Percentiles rank a stretch among this genome's conserved stretches.
phyloP scores from a whole-genome alignment of 1,140 invertebrate genomes.

The Drosophila kepulauana region DNA sequence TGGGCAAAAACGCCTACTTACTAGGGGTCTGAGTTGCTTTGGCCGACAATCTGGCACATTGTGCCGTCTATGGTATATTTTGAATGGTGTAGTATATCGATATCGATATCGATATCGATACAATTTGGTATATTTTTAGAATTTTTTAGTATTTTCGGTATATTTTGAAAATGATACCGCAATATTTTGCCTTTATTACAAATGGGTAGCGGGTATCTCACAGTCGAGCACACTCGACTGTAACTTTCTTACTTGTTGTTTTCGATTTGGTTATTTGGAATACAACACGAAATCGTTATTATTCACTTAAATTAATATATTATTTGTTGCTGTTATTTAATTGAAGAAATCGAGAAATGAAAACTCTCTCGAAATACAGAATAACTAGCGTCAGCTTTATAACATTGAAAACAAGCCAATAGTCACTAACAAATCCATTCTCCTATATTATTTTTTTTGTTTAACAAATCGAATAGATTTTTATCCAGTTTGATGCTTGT shows the following conservation, averaged over 20 bases:
- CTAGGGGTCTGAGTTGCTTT: no score
- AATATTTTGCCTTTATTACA: slow-evolving; percentile 45
- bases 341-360: slow-evolving; percentile 24
- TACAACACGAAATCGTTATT: slow-evolving; percentile 50
- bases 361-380: slow-evolving; percentile 35
- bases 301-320: slow-evolving; percentile 43
- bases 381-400: slow-evolving; percentile 60
- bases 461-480: slow-evolving; percentile 51
- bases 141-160: no score
- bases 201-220: no score
- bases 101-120: no score
- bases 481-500: slow-evolving; percentile 39
- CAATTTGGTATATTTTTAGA: no score
- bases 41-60: no score
- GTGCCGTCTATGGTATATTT: no score
- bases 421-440: slow-evolving; percentile 72
- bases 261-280: slow-evolving; percentile 40
- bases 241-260: no score
- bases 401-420: slow-evolving; percentile 67
- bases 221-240: no score
- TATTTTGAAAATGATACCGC: no score
- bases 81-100: no score
- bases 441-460: slow-evolving; percentile 57
- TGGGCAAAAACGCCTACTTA: no score
- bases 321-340: slow-evolving; percentile 57